A percentile compares a stretch with the other conserved stretches of the same genome.
Conservation (phyloP, 2,888 invertebrate species). For the Argyresthia goedartella region DNA sequence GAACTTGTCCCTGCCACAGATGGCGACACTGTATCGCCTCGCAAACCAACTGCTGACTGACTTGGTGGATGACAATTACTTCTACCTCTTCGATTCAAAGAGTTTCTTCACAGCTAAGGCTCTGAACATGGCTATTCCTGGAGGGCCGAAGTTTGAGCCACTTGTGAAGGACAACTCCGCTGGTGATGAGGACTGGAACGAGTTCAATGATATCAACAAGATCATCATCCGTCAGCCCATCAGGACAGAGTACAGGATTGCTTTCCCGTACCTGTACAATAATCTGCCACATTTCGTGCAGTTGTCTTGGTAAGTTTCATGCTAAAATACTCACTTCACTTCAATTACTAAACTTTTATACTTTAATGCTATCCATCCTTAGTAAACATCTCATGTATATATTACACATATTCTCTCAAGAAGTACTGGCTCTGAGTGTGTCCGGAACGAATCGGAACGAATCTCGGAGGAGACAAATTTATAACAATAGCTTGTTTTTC, state of each 20-base stretch:
- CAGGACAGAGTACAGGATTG: constrained; percentile 98
- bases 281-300: constrained; percentile 99
- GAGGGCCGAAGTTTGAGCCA: constrained; percentile 99
- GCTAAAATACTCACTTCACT: background rate
- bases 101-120: constrained; percentile 99
- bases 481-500: too few species aligned
- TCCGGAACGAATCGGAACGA: too few species aligned
- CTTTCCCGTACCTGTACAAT: constrained; percentile 99
- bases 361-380: too few species aligned
- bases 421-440: too few species aligned
- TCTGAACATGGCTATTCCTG: constrained; percentile 99
- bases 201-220: constrained; percentile 99
- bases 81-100: constrained; percentile 98
- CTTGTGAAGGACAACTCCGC: constrained; percentile 97
- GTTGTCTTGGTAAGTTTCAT: constrained; percentile 90
- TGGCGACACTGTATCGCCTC: constrained; percentile 97
- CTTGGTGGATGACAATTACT: constrained; percentile 98
- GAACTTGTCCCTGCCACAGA: constrained; percentile 95
- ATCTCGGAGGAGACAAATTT: too few species aligned
- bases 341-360: too few species aligned
- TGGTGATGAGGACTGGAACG: constrained; percentile 99
- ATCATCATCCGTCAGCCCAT: constrained; percentile 99
- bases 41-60: constrained; percentile 98
- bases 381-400: too few species aligned
- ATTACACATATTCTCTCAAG: too few species aligned